Evolutionary conservation across 2,888 invertebrate species (phyloP).

Genomic region (Callimorpha dominula): DNA sequence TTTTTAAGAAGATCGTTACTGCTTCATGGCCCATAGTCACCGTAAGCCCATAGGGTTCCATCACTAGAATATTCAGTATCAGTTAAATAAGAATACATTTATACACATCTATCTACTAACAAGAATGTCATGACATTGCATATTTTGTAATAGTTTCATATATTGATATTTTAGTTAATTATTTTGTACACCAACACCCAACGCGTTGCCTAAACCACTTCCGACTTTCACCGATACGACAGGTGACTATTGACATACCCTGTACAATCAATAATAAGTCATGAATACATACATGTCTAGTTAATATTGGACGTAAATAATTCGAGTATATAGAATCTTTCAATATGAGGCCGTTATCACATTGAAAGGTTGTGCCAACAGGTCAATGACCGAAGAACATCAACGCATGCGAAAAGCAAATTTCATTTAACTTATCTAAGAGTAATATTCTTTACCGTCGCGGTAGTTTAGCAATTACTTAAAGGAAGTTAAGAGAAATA

Average conservation of each 20-base stretch:
- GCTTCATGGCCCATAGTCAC: too few species aligned
- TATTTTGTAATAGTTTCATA: background rate
- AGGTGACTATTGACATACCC: constrained; percentile 50
- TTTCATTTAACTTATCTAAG: too few species aligned
- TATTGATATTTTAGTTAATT: background rate
- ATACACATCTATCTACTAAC: background rate
- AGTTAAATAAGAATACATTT: background rate
- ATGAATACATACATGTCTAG: background rate
- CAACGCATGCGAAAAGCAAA: too few species aligned
- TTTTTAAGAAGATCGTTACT: too few species aligned
- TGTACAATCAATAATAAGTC: background rate
- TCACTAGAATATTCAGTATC: background rate
- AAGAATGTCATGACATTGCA: background rate
- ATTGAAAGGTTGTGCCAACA: too few species aligned
- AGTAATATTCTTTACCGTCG: too few species aligned
- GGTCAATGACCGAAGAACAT: too few species aligned
- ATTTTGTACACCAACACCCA: background rate
- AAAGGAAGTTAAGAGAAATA: too few species aligned
- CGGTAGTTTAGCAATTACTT: too few species aligned
- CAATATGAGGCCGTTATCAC: too few species aligned
- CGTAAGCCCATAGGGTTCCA: background rate
- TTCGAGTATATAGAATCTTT: too few species aligned
- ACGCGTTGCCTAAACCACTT: background rate
- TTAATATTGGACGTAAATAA: background rate
- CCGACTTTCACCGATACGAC: constrained; percentile 28